These are phyloP conservation scores for honey bee (Apis mellifera) DNA, from an alignment of 1,140 invertebrate species.

Conservation along the genomic window DNA sequence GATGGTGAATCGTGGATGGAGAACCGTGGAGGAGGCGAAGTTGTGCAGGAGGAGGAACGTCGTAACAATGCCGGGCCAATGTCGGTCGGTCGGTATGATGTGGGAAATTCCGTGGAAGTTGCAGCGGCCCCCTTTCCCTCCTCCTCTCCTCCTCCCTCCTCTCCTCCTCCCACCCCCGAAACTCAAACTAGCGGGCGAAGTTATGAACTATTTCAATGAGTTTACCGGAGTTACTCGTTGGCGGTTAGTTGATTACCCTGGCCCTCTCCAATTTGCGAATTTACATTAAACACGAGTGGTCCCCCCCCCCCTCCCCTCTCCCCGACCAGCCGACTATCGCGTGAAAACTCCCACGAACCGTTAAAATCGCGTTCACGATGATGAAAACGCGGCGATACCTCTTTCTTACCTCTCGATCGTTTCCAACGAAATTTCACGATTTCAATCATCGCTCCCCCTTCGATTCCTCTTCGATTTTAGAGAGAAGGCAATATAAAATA, in stretches of 20 bases:
- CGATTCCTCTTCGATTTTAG: too few species aligned
- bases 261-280: conserved; percentile 71
- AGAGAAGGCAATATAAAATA: too few species aligned
- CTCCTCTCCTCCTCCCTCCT: too few species aligned
- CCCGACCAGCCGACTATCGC: conserved; percentile 33
- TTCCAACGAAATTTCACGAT: too few species aligned
- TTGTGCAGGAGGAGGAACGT: conserved; percentile 46
- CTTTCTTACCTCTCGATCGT: conserved; percentile 26
- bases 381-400: background rate
- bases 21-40: conserved; percentile 51
- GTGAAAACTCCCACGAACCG: conserved; percentile 59
- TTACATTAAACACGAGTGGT: conserved; percentile 69
- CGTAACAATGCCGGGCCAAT: conserved; percentile 64
- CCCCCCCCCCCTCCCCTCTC: too few species aligned
- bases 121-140: background rate
- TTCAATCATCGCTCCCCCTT: background rate
- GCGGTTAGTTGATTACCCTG: conserved; percentile 72
- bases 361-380: conserved; percentile 28
- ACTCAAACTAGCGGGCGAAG: conserved; percentile 69
- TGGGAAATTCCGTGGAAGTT: conserved; percentile 68
- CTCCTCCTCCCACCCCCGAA: conserved; percentile 7
- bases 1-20: background rate
- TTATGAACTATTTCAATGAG: conserved; percentile 77
- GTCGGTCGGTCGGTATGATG: conserved; percentile 68
- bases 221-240: conserved; percentile 72